Conservation (phyloP, 2,888 invertebrate species). For the Eupsilia transversa region DNA sequence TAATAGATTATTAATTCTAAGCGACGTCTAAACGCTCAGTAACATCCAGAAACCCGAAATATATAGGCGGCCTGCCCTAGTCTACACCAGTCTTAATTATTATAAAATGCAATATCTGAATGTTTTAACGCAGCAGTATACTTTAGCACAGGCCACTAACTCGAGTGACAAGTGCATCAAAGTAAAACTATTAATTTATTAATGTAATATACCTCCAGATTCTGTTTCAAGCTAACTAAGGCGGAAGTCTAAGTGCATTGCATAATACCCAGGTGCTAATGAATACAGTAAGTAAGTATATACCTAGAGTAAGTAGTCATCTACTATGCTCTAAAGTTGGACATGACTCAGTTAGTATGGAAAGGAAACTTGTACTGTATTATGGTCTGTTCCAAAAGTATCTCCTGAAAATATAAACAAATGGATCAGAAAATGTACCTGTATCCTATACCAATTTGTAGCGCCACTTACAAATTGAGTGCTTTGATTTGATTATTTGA, state of each 20-base stretch:
- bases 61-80: not conserved
- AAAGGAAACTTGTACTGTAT: not conserved
- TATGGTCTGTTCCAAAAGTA: not conserved
- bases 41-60: not conserved
- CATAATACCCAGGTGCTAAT: slow-evolving; percentile 14
- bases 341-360: not conserved
- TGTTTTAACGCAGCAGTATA: not conserved
- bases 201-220: slow-evolving; percentile 4
- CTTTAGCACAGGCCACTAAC: not conserved
- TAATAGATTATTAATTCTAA: not conserved
- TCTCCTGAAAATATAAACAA: not conserved
- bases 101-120: not conserved
- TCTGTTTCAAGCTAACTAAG: slow-evolving; percentile 17
- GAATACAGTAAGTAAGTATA: not conserved
- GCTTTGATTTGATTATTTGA: not conserved
- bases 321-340: not conserved
- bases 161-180: slow-evolving; percentile 6
- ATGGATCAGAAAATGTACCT: not conserved
- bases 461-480: not conserved
- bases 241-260: slow-evolving; percentile 26
- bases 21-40: not conserved
- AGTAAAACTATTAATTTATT: slow-evolving; percentile 7
- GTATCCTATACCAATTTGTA: not conserved
- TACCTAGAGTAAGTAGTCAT: not conserved
- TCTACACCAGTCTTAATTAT: not conserved